These are phyloP conservation scores for Panulirus ornatus DNA, from an alignment of 1,140 invertebrate genomes.

Conservation along the genomic window DNA sequence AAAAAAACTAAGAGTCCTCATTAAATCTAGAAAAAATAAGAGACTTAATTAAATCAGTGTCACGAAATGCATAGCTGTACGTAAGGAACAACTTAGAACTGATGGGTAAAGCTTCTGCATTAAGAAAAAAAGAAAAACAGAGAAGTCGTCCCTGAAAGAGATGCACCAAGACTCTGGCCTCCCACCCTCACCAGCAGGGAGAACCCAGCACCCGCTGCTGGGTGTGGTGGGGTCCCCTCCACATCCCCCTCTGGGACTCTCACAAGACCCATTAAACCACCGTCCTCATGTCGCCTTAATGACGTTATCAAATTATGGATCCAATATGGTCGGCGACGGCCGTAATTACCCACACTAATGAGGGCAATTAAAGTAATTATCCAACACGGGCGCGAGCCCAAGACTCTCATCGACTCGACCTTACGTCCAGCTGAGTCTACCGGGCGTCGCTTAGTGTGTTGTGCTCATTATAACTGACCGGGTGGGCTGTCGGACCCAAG, in stretches of 20 bases:
- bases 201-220: neutral
- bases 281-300: neutral
- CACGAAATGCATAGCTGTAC: no score
- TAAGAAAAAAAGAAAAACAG: no score
- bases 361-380: constrained; percentile 37
- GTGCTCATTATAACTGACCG: neutral
- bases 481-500: no score
- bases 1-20: no score
- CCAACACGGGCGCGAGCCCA: neutral
- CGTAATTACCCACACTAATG: constrained; percentile 15
- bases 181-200: neutral
- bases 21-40: no score
- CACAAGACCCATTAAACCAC: neutral
- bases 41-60: no score
- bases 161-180: no score
- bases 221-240: neutral
- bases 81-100: no score
- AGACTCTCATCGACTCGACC: no score
- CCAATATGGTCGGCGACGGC: constrained; percentile 30
- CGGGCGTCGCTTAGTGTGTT: neutral
- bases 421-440: neutral
- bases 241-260: neutral
- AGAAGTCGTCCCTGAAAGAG: no score
- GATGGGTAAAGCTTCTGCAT: no score
- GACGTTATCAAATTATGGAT: constrained; percentile 33